Conservation (phyloP, 2,888 invertebrate species). For the Drosophila mimica region DNA sequence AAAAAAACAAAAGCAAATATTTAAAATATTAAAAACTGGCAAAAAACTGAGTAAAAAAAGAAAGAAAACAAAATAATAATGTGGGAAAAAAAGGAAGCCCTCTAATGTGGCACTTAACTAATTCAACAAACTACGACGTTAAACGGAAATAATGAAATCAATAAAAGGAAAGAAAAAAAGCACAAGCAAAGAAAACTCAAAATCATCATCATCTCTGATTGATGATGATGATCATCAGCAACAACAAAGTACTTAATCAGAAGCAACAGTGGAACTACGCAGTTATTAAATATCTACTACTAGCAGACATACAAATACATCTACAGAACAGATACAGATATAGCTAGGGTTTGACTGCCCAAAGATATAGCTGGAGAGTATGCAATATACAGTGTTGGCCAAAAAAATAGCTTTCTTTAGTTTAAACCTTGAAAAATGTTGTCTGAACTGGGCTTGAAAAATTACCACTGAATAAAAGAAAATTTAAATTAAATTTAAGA, state of each 20-base stretch:
- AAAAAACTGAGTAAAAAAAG: slow-evolving; percentile 8
- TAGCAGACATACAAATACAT: slow-evolving; percentile 9
- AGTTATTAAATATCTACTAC: slow-evolving; percentile 52
- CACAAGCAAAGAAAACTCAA: slow-evolving; percentile 62
- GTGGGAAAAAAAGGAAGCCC: slow-evolving; percentile 33
- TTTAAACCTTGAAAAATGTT: neutral
- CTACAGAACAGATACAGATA: slow-evolving; percentile 15
- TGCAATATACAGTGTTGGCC: neutral
- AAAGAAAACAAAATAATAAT: slow-evolving; percentile 33
- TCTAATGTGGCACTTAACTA: slow-evolving; percentile 76
- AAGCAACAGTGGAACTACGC: slow-evolving; percentile 58
- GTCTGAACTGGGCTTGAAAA: neutral
- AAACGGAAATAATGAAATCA: slow-evolving; percentile 60
- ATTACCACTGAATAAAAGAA: neutral
- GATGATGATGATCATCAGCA: slow-evolving; percentile 23
- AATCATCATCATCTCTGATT: slow-evolving; percentile 38
- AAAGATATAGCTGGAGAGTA: neutral
- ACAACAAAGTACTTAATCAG: slow-evolving; percentile 34
- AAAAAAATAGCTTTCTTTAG: neutral
- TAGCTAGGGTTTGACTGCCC: slow-evolving; percentile 7
- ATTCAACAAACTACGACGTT: slow-evolving; percentile 77
- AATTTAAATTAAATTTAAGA: neutral
- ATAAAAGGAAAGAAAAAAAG: slow-evolving; percentile 44
- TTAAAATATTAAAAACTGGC: slow-evolving; percentile 38
- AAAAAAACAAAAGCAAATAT: slow-evolving; percentile 55